Evolutionary conservation across 2,797 vertebrate genomes (phyloP).

Genomic region (Melanogrammus aeglefinus): DNA sequence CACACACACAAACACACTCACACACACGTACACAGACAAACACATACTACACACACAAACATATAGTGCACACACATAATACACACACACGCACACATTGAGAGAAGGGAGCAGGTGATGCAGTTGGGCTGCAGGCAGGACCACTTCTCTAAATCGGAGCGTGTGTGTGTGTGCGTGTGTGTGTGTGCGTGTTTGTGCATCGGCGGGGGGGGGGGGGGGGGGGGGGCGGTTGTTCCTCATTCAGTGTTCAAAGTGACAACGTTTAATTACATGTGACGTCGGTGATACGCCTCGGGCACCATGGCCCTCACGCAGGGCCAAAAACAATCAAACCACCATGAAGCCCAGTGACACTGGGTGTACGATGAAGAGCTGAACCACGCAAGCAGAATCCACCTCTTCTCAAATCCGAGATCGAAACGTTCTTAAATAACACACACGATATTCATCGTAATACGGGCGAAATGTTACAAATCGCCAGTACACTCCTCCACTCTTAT

Average conservation of each 20-base stretch:
- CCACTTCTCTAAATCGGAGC: conserved; percentile 12
- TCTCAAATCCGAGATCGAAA: not conserved
- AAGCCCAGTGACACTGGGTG: not conserved
- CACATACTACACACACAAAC: not conserved
- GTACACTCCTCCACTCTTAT: not conserved
- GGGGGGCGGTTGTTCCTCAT: not conserved
- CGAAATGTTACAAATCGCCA: not conserved
- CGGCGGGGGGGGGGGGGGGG: not conserved
- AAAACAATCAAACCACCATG: not conserved
- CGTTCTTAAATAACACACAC: not conserved
- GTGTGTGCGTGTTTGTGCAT: not conserved
- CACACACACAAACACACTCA: too few species aligned
- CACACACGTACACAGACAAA: not conserved
- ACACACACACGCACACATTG: not conserved
- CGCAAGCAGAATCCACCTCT: not conserved
- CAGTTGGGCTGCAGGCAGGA: conserved; percentile 10
- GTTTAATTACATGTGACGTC: not conserved
- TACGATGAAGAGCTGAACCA: not conserved
- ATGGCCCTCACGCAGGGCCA: not conserved
- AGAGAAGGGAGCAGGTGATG: not conserved
- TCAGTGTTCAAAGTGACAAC: not conserved
- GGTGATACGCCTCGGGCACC: not conserved
- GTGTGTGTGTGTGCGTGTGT: not conserved
- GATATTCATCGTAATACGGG: not conserved
- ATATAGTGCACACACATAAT: not conserved